Conservation (phyloP, 2,113 vertebrate genomes). For the Atlantisia rogersi region DNA sequence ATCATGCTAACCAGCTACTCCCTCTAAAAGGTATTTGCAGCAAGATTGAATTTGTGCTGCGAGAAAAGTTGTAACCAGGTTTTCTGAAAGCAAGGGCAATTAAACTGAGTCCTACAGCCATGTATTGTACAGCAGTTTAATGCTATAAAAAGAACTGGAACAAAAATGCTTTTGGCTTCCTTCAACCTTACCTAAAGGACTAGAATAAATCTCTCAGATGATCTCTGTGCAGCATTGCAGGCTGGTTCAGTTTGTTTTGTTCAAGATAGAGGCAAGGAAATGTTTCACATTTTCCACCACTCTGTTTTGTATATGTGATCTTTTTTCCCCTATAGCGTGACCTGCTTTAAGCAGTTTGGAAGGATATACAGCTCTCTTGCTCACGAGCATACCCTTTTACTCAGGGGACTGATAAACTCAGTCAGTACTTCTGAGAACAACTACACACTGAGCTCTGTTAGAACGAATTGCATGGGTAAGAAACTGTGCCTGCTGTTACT, state of each 20-base stretch:
- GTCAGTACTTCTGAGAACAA: slow-evolving; percentile 15
- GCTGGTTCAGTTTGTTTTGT: slow-evolving; percentile 46
- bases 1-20: background rate
- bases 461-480: background rate
- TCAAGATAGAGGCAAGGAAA: slow-evolving; percentile 45
- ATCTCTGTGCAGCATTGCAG: background rate
- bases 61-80: background rate
- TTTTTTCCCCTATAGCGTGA: slow-evolving; percentile 28
- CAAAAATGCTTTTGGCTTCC: slow-evolving; percentile 28
- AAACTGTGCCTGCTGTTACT: background rate
- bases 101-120: background rate
- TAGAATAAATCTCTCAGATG: slow-evolving; percentile 43
- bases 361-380: slow-evolving; percentile 41
- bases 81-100: slow-evolving; percentile 1
- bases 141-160: background rate
- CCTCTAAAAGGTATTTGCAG: background rate
- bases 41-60: background rate
- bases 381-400: background rate
- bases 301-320: slow-evolving; percentile 51
- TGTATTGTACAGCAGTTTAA: background rate
- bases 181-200: slow-evolving; percentile 12
- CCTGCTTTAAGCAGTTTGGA: slow-evolving; percentile 25
- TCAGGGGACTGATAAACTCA: slow-evolving; percentile 50
- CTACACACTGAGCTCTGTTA: background rate
- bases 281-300: slow-evolving; percentile 65